These are phyloP conservation scores for Oxytorus armatus DNA, from an alignment of 2,888 invertebrate genomes.

Conservation along the genomic window DNA sequence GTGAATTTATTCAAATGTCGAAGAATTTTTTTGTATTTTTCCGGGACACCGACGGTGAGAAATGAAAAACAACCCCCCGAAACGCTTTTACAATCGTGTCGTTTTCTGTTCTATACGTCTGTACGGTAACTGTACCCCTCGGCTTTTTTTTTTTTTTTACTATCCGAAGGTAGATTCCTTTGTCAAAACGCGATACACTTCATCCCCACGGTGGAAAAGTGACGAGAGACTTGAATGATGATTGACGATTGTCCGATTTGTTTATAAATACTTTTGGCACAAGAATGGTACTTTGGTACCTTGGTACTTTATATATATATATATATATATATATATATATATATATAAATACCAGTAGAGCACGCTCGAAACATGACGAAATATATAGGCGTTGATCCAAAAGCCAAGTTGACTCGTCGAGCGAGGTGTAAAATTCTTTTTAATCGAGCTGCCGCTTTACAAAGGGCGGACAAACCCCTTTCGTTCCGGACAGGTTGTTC, in stretches of 20 bases:
- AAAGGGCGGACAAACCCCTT: conserved; percentile 47
- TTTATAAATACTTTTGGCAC: conserved; percentile 78
- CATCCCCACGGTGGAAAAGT: conserved; percentile 44
- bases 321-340: not conserved
- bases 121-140: conserved; percentile 27
- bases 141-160: conserved; percentile 43
- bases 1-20: conserved; percentile 83
- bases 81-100: conserved; percentile 29
- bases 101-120: conserved; percentile 2
- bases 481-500: conserved; percentile 62
- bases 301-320: no score
- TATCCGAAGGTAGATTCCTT: conserved; percentile 57
- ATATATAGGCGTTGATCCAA: conserved; percentile 7
- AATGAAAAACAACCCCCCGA: conserved; percentile 51
- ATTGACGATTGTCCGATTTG: conserved; percentile 83
- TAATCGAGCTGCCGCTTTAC: conserved; percentile 50
- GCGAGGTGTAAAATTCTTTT: conserved; percentile 73
- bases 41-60: not conserved
- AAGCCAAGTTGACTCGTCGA: conserved; percentile 65
- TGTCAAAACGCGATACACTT: conserved; percentile 32
- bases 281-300: no score
- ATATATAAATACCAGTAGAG: not conserved
- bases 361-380: conserved; percentile 9
- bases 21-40: conserved; percentile 64
- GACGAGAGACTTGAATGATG: conserved; percentile 69